Evolutionary conservation across 2,113 vertebrate species (phyloP).

Genomic region (Neogobius melanostomus): DNA sequence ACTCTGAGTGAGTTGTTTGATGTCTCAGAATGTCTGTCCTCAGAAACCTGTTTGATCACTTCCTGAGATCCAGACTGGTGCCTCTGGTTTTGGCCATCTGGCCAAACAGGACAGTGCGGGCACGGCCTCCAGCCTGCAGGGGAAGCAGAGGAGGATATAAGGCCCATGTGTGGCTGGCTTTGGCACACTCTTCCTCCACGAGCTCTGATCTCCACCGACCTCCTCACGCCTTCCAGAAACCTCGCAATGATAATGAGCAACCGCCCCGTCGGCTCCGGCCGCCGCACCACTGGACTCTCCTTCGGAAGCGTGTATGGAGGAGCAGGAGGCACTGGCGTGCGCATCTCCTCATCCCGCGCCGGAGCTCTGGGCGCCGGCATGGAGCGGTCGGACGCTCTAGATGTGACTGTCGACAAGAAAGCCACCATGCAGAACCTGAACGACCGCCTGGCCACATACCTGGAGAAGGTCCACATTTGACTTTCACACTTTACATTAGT

Average conservation of each 20-base stretch:
- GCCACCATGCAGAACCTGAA: slow-evolving; percentile 10
- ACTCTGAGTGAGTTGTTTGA: not conserved
- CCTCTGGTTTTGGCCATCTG: not conserved
- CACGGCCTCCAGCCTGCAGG: not conserved
- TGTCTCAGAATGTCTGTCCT: not conserved
- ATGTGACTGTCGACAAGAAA: not conserved
- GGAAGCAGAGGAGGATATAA: slow-evolving; percentile 2
- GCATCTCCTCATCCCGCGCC: not conserved
- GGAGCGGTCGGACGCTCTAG: not conserved
- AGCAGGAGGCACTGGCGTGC: not conserved
- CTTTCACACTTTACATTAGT: not conserved
- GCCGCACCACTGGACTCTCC: not conserved
- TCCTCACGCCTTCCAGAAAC: not conserved
- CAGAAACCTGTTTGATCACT: not conserved
- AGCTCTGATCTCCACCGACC: not conserved
- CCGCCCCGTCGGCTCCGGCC: not conserved
- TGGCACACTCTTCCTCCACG: slow-evolving; percentile 2
- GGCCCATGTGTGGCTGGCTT: not conserved
- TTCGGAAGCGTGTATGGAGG: slow-evolving; percentile 3
- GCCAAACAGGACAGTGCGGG: not conserved
- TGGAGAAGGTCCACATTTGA: not conserved
- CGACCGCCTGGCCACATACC: slow-evolving; percentile 5
- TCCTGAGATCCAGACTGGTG: not conserved
- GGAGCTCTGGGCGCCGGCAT: not conserved
- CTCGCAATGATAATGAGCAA: too few species aligned